Percentiles rank a stretch among this genome's conserved stretches.
Evolutionary conservation across 2,797 vertebrate genomes (phyloP).

Genomic region (Poeciliopsis paucimaculata): DNA sequence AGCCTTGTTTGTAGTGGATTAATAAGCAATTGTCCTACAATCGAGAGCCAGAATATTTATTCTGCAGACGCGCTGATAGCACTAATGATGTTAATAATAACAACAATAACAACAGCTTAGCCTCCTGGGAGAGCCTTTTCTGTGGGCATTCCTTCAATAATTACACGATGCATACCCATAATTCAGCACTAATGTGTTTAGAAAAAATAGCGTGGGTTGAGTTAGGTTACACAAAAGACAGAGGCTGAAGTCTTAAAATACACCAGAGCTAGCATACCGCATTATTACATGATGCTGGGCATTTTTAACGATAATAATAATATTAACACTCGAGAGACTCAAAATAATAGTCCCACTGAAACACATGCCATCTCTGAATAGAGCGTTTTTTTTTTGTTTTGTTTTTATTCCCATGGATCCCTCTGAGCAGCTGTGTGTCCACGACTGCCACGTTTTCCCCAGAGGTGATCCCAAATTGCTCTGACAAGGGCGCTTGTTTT

Average conservation of each 20-base stretch:
- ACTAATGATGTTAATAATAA: conserved; percentile 77
- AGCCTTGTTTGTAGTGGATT: conserved; percentile 68
- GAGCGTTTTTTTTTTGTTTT: conserved; percentile 45
- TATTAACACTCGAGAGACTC: conserved; percentile 33
- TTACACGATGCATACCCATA: conserved; percentile 74
- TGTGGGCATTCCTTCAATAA: conserved; percentile 71
- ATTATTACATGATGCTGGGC: conserved; percentile 27
- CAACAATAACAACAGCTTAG: conserved; percentile 68
- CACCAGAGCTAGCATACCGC: conserved; percentile 49
- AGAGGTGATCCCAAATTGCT: conserved; percentile 55
- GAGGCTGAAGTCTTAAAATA: conserved; percentile 66
- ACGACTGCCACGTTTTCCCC: conserved; percentile 33
- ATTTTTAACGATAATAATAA: conserved; percentile 38
- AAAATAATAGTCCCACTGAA: conserved; percentile 54
- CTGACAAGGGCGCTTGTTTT: conserved; percentile 61
- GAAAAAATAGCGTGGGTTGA: conserved; percentile 65
- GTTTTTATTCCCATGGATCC: conserved; percentile 29
- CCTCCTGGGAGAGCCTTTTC: conserved; percentile 69
- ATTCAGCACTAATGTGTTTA: conserved; percentile 70
- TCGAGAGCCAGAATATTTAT: conserved; percentile 66
- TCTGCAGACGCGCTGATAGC: conserved; percentile 66
- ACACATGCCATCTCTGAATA: conserved; percentile 44
- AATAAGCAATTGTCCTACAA: conserved; percentile 67
- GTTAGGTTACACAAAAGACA: conserved; percentile 60
- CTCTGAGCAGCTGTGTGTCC: conserved; percentile 10